phyloP scores from a whole-genome alignment of 2,797 vertebrate species.

The Danio jaintianensis region DNA sequence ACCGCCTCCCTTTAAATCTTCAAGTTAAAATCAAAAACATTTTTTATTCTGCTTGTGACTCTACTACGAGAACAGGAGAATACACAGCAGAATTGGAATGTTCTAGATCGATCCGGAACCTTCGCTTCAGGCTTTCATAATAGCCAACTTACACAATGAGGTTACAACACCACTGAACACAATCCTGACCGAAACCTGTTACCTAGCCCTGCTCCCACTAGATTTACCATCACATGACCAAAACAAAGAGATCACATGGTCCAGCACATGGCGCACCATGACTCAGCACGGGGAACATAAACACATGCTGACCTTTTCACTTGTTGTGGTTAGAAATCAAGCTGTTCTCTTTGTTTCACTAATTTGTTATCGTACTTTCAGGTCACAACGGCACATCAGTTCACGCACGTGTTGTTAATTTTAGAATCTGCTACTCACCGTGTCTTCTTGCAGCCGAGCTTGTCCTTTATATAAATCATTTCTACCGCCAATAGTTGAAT shows the following conservation, averaged over 20 bases:
- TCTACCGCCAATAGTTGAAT: constrained; percentile 20
- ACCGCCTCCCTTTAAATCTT: not conserved
- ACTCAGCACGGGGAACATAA: constrained; percentile 47
- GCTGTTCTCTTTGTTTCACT: constrained; percentile 14
- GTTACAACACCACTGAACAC: constrained; percentile 52
- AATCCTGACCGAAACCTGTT: constrained; percentile 47
- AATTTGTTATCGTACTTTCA: not conserved
- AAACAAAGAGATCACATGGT: constrained; percentile 60
- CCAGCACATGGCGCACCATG: constrained; percentile 49
- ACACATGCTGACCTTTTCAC: constrained; percentile 28
- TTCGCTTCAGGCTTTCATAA: constrained; percentile 43
- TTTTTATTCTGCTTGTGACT: not conserved
- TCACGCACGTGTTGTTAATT: not conserved
- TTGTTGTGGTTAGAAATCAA: constrained; percentile 39
- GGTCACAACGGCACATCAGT: not conserved
- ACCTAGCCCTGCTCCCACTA: constrained; percentile 22
- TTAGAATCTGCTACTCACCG: not conserved
- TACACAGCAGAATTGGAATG: not conserved
- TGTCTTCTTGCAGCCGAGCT: not conserved
- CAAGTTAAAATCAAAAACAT: too few species aligned
- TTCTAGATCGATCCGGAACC: constrained; percentile 2
- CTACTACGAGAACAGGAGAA: not conserved
- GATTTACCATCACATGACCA: constrained; percentile 55
- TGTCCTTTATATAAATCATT: constrained; percentile 22
- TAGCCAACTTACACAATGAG: constrained; percentile 50